Evolutionary conservation across 2,888 invertebrate species (phyloP).

Genomic region (Hybos culiciformis): DNA sequence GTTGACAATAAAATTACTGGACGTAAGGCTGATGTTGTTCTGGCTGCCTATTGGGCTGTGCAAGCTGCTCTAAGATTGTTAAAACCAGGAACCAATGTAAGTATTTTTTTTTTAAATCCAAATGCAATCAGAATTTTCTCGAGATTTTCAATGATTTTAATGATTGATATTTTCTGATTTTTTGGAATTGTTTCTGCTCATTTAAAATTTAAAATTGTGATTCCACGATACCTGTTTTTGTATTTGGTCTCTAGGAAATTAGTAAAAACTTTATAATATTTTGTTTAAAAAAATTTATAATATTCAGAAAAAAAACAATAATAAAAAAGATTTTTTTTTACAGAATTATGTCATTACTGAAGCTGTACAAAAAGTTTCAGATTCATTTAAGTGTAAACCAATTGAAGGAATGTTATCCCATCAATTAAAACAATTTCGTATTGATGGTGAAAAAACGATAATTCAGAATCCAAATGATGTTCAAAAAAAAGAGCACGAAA

Average conservation of each 20-base stretch:
- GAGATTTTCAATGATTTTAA: too few relatives aligned
- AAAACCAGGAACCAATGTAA: constrained; percentile 79
- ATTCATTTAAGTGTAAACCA: constrained; percentile 90
- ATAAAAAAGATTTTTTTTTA: constrained; percentile 12
- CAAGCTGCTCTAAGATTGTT: constrained; percentile 90
- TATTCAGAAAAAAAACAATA: too few relatives aligned
- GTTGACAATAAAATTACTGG: constrained; percentile 65
- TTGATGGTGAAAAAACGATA: constrained; percentile 95
- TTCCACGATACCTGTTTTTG: too few relatives aligned
- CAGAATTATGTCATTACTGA: constrained; percentile 85
- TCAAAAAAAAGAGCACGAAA: constrained; percentile 94
- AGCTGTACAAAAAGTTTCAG: constrained; percentile 82
- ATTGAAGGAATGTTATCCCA: constrained; percentile 94
- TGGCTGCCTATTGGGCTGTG: constrained; percentile 90
- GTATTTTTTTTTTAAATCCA: constrained; percentile 12
- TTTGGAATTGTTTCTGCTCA: too few relatives aligned
- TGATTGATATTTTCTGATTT: background rate
- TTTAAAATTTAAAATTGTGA: too few relatives aligned
- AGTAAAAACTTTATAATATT: too few relatives aligned
- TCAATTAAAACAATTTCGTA: constrained; percentile 89
- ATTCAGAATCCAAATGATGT: constrained; percentile 96
- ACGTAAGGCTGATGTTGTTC: constrained; percentile 82
- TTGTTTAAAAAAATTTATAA: too few relatives aligned
- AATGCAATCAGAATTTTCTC: too few relatives aligned
- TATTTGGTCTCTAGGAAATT: too few relatives aligned